Conservation (phyloP, 2,797 vertebrate species). For the Manis javanica region DNA sequence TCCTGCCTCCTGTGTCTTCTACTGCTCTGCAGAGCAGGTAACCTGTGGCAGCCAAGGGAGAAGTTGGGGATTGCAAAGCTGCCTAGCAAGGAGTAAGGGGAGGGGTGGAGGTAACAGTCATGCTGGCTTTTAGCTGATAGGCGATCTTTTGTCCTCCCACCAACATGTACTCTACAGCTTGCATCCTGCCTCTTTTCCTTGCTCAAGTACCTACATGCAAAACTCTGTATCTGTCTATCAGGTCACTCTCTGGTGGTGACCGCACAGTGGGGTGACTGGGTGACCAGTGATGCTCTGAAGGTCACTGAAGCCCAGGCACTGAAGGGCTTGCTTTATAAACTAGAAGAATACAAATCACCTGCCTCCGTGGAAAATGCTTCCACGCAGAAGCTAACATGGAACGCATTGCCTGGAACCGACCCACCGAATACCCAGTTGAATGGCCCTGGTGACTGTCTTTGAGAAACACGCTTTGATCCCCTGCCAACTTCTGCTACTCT, state of each 20-base stretch:
- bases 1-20: background rate
- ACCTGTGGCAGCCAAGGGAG: background rate
- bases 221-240: conserved; percentile 29
- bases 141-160: background rate
- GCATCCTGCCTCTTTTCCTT: background rate
- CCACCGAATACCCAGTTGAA: background rate
- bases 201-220: background rate
- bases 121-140: background rate
- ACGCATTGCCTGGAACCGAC: conserved; percentile 46
- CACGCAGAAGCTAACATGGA: conserved; percentile 54
- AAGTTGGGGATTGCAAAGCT: background rate
- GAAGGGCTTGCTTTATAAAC: conserved; percentile 53
- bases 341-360: background rate
- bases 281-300: background rate
- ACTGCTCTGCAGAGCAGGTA: background rate
- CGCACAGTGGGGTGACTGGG: background rate
- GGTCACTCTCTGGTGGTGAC: conserved; percentile 78
- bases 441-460: conserved; percentile 48
- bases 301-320: background rate
- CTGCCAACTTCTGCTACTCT: conserved; percentile 56
- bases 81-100: background rate
- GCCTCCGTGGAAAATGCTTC: conserved; percentile 40
- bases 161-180: background rate
- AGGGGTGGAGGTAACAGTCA: fast-evolving
- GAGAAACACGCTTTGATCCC: conserved; percentile 47